Evolutionary conservation across 2,888 invertebrate species (phyloP).

Genomic region (Pyrrhia umbra): DNA sequence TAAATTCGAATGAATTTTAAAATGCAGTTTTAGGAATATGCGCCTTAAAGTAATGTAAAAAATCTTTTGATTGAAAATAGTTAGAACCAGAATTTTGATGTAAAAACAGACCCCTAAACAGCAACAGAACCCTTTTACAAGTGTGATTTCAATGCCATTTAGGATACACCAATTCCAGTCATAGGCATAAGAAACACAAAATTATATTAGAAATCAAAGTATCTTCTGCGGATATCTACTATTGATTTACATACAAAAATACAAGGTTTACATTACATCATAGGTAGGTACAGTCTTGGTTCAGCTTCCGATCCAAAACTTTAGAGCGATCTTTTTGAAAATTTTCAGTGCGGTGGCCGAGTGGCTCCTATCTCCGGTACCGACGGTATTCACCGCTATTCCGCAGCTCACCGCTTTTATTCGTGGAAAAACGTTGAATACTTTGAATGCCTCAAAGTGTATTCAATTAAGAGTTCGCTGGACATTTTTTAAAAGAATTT

Average conservation of each 20-base stretch:
- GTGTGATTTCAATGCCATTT: too few relatives aligned
- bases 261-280: too few relatives aligned
- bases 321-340: conserved; percentile 27
- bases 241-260: not conserved
- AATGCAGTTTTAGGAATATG: not conserved
- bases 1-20: not conserved
- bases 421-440: conserved; percentile 50
- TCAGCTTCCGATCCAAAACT: conserved; percentile 1
- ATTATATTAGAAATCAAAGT: too few relatives aligned
- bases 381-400: conserved; percentile 37
- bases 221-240: not conserved
- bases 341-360: conserved; percentile 48
- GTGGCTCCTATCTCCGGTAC: conserved; percentile 29
- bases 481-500: conserved; percentile 52
- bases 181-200: too few relatives aligned
- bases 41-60: not conserved
- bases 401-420: conserved; percentile 41
- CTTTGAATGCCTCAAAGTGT: conserved; percentile 56
- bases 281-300: not conserved
- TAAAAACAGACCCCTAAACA: too few relatives aligned
- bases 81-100: not conserved
- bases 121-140: too few relatives aligned
- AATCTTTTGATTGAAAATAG: not conserved
- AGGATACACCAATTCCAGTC: too few relatives aligned
- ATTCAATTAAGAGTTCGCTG: conserved; percentile 60